These are phyloP conservation scores for Tiliacea aurago DNA, from an alignment of 2,888 invertebrate species.

Conservation along the genomic window DNA sequence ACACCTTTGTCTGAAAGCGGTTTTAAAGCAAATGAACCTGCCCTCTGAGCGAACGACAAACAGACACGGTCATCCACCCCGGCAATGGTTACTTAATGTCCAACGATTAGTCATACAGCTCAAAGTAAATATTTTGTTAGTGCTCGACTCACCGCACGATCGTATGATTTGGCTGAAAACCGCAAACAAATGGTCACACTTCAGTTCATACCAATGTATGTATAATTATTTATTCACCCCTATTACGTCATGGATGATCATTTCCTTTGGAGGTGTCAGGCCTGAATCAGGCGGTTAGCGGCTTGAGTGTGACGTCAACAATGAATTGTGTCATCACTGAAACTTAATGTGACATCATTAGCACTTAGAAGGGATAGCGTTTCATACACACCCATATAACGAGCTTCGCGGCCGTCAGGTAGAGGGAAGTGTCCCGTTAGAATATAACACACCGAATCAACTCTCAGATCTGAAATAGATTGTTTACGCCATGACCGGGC, in stretches of 20 bases:
- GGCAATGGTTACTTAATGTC: constrained; percentile 85
- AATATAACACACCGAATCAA: constrained; percentile 82
- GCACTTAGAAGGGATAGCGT: constrained; percentile 26
- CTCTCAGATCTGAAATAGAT: constrained; percentile 88
- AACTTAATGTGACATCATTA: constrained; percentile 17
- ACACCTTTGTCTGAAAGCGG: constrained; percentile 66
- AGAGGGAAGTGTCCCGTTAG: constrained; percentile 71
- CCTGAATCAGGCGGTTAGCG: constrained; percentile 31
- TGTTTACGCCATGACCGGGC: constrained; percentile 89
- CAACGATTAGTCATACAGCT: constrained; percentile 83
- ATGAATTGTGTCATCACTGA: constrained; percentile 27
- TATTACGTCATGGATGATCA: constrained; percentile 51
- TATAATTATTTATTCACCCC: constrained; percentile 70
- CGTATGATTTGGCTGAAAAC: constrained; percentile 76
- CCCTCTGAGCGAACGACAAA: constrained; percentile 79
- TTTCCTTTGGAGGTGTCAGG: constrained; percentile 22
- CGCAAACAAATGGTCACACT: constrained; percentile 70
- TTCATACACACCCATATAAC: constrained; percentile 45
- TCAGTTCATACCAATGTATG: constrained; percentile 60
- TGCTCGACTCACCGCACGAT: constrained; percentile 75
- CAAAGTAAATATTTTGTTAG: constrained; percentile 82
- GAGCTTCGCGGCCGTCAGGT: constrained; percentile 36
- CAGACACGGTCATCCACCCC: constrained; percentile 86
- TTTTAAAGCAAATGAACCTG: constrained; percentile 79
- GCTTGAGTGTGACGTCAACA: constrained; percentile 34